phyloP scores from a whole-genome alignment of 64 coral and sea anemone species.

The Dendrophyllia cribrosa region DNA sequence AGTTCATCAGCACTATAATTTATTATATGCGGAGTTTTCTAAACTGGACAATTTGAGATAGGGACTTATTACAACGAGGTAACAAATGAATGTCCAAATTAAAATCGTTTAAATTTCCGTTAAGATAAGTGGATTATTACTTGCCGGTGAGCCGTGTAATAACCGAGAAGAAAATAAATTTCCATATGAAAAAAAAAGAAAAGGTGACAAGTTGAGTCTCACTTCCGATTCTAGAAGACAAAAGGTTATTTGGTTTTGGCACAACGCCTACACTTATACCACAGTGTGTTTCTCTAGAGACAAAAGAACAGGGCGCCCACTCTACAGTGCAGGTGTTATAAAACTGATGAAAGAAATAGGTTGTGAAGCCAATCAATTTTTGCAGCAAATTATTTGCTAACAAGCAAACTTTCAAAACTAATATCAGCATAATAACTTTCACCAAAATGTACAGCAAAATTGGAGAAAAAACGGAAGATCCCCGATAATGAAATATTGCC shows the following conservation, averaged over 20 bases:
- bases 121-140: conserved; percentile 13
- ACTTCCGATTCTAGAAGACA: conserved; percentile 5
- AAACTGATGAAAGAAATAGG: not conserved
- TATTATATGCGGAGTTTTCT: too few species aligned
- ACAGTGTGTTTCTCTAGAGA: not conserved
- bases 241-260: not conserved
- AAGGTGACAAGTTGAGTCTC: not conserved
- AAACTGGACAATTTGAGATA: too few species aligned
- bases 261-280: not conserved
- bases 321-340: not conserved
- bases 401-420: too few species aligned
- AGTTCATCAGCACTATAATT: too few species aligned
- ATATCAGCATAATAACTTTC: too few species aligned
- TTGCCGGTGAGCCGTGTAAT: not conserved
- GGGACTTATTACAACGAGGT: not conserved
- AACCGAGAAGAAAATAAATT: conserved; percentile 2
- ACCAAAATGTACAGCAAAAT: too few species aligned
- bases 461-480: too few species aligned
- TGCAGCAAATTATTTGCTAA: too few species aligned
- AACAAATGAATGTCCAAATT: not conserved
- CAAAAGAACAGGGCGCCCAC: too few species aligned
- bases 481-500: too few species aligned
- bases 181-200: conserved; percentile 28
- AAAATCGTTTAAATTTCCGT: conserved; percentile 16
- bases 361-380: too few species aligned